These are phyloP conservation scores for Dichetophora obliterata DNA, from an alignment of 2,888 invertebrate genomes.

Conservation along the genomic window DNA sequence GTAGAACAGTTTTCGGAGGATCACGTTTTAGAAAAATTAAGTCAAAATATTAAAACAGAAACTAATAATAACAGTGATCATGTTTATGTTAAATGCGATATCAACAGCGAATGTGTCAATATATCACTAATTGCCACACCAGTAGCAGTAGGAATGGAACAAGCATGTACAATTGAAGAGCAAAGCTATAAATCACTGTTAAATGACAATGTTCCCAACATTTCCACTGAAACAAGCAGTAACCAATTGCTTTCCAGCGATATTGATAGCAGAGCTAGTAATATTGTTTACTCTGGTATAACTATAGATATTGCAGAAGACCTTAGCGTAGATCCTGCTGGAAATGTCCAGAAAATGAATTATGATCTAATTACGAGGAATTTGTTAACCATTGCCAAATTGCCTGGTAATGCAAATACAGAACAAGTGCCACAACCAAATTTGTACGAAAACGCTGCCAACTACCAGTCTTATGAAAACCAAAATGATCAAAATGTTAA, in stretches of 20 bases:
- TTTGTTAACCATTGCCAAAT: slow-evolving; percentile 23
- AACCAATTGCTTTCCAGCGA: neutral
- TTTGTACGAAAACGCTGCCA: neutral
- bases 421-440: neutral
- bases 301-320: slow-evolving; percentile 17
- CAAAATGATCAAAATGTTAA: slow-evolving; percentile 26
- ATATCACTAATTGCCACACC: neutral
- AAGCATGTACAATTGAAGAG: neutral
- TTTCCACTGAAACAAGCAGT: neutral
- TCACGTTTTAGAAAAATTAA: neutral
- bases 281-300: slow-evolving; percentile 3
- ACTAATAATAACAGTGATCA: slow-evolving; percentile 24
- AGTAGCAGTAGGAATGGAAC: neutral
- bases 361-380: neutral
- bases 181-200: neutral
- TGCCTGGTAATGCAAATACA: neutral
- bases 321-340: neutral
- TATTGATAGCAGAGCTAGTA: neutral
- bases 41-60: slow-evolving; percentile 4
- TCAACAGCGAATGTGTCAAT: neutral
- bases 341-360: neutral
- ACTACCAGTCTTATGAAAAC: slow-evolving; percentile 2
- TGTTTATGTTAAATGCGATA: neutral
- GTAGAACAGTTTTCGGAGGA: neutral
- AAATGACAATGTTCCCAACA: neutral